Conservation (phyloP, 2,888 invertebrate genomes). For the Dryadula phaetusa region DNA sequence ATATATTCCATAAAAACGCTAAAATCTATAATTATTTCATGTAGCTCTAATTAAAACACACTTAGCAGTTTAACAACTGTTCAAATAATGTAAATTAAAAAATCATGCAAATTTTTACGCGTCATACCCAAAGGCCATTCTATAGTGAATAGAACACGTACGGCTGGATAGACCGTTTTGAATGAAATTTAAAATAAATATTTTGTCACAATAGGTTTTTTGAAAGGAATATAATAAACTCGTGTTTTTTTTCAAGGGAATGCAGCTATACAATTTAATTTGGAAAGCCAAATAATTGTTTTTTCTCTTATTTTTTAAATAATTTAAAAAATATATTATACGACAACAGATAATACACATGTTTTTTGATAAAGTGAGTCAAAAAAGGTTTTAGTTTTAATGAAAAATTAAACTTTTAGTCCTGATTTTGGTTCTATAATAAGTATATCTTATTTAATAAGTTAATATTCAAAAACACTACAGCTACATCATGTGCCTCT, state of each 20-base stretch:
- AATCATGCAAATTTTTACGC: slow-evolving; percentile 8
- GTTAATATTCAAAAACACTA: background rate
- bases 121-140: slow-evolving; percentile 36
- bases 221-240: too few species aligned
- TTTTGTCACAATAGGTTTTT: too few species aligned
- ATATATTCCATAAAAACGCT: background rate
- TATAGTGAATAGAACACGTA: slow-evolving; percentile 33
- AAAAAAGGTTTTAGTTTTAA: too few species aligned
- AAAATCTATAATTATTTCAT: background rate
- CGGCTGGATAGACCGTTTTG: slow-evolving; percentile 27
- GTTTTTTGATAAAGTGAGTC: background rate
- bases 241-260: too few species aligned
- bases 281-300: too few species aligned
- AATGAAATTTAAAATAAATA: background rate
- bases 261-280: too few species aligned
- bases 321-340: too few species aligned
- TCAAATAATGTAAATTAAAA: slow-evolving; percentile 2
- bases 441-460: background rate
- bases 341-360: too few species aligned
- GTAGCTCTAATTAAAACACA: background rate
- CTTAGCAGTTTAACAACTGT: background rate
- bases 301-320: too few species aligned
- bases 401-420: background rate
- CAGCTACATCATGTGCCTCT: slow-evolving; percentile 11
- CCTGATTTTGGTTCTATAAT: background rate